These are phyloP conservation scores for Pelmatolapia mariae DNA, from an alignment of 2,113 vertebrate genomes.

Conservation along the genomic window DNA sequence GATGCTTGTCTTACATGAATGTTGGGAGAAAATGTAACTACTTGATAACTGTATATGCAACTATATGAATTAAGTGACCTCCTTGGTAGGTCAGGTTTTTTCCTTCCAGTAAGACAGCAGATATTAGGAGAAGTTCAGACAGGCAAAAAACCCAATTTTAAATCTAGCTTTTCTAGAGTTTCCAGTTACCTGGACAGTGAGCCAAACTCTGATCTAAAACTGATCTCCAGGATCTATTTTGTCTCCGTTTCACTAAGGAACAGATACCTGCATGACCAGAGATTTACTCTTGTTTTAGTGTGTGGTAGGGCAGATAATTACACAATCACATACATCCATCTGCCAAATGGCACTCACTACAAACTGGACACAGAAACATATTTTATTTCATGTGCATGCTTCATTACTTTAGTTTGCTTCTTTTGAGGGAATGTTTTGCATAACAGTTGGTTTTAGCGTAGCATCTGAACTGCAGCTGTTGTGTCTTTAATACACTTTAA, in stretches of 20 bases:
- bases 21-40: background rate
- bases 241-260: background rate
- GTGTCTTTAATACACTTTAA: background rate
- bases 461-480: background rate
- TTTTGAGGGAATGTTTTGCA: background rate
- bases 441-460: background rate
- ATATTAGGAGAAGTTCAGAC: background rate
- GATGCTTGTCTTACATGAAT: background rate
- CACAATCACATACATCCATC: background rate
- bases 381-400: background rate
- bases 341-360: background rate
- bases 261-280: background rate
- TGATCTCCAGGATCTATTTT: background rate
- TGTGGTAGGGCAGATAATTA: background rate
- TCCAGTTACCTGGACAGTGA: background rate
- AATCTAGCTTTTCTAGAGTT: background rate
- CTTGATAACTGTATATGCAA: background rate
- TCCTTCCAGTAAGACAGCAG: background rate
- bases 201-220: background rate
- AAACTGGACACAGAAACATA: background rate
- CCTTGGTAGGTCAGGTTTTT: background rate
- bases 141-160: accelerated
- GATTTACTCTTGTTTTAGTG: background rate
- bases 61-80: background rate
- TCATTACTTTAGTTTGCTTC: background rate